A percentile compares a stretch with the other conserved stretches of the same genome.
Conservation (phyloP, 2,113 vertebrate species). For the Herpailurus yagouaroundi region DNA sequence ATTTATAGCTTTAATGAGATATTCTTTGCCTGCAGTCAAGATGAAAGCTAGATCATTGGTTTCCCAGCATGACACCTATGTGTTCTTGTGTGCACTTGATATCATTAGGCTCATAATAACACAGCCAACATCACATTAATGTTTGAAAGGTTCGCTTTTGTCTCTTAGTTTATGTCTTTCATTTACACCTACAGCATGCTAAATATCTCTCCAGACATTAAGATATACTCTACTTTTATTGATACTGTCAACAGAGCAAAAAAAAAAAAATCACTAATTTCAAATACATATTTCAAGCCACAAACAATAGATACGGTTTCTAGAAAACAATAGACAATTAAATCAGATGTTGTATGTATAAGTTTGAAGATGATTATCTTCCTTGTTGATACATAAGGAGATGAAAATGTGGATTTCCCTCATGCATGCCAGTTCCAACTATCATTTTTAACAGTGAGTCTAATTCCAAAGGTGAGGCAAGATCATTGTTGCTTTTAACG, state of each 20-base stretch:
- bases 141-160: constrained; percentile 88
- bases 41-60: constrained; percentile 90
- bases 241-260: constrained; percentile 31
- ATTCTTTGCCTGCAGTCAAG: constrained; percentile 91
- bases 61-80: constrained; percentile 94
- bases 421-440: background rate
- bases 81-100: constrained; percentile 89
- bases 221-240: constrained; percentile 23
- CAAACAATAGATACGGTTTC: background rate
- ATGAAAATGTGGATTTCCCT: background rate
- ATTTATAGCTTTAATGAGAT: constrained; percentile 94
- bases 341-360: background rate
- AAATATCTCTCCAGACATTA: constrained; percentile 85
- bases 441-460: background rate
- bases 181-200: constrained; percentile 89
- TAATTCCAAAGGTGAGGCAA: constrained; percentile 2
- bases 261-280: constrained; percentile 1
- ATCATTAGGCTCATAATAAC: constrained; percentile 94
- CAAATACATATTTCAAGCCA: constrained; percentile 4
- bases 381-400: background rate
- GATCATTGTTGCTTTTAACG: constrained; percentile 18
- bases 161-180: constrained; percentile 87
- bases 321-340: constrained; percentile 28
- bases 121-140: constrained; percentile 89
- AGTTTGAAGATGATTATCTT: background rate